phyloP scores from a whole-genome alignment of 2,113 vertebrate species.

The Picathartes gymnocephalus region DNA sequence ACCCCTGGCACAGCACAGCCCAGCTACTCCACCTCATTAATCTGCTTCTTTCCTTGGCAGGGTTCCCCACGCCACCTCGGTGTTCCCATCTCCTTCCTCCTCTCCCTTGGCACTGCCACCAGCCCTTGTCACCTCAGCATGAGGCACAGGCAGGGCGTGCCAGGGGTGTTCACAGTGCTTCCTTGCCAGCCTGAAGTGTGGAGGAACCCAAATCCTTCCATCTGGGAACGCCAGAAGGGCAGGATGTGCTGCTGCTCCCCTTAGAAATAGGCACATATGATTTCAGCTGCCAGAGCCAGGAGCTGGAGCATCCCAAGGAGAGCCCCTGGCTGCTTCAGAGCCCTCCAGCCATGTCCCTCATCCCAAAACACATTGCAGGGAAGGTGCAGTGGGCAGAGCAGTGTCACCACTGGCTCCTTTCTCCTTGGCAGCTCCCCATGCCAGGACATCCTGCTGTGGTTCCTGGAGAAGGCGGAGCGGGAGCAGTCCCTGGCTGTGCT shows the following conservation, averaged over 20 bases:
- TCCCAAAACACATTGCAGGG: fast-evolving
- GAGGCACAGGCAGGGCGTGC: background rate
- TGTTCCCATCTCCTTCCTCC: background rate
- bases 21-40: background rate
- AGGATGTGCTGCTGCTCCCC: background rate
- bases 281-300: background rate
- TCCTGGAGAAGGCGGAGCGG: slow-evolving; percentile 75
- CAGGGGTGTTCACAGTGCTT: background rate
- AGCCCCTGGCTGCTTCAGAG: fast-evolving
- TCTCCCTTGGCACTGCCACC: background rate
- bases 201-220: background rate
- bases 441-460: slow-evolving; percentile 90
- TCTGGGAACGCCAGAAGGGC: background rate
- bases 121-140: background rate
- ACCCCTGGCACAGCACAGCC: background rate
- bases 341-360: fast-evolving
- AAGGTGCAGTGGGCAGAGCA: background rate
- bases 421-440: slow-evolving; percentile 76
- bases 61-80: background rate
- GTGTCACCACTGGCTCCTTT: slow-evolving; percentile 2
- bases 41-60: slow-evolving; percentile 15
- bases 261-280: background rate
- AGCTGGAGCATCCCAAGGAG: background rate
- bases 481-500: slow-evolving; percentile 67
- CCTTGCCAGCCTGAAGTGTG: background rate